phyloP scores from a whole-genome alignment of 2,797 vertebrate genomes.

The Tokudaia tokunoshimensis region DNA sequence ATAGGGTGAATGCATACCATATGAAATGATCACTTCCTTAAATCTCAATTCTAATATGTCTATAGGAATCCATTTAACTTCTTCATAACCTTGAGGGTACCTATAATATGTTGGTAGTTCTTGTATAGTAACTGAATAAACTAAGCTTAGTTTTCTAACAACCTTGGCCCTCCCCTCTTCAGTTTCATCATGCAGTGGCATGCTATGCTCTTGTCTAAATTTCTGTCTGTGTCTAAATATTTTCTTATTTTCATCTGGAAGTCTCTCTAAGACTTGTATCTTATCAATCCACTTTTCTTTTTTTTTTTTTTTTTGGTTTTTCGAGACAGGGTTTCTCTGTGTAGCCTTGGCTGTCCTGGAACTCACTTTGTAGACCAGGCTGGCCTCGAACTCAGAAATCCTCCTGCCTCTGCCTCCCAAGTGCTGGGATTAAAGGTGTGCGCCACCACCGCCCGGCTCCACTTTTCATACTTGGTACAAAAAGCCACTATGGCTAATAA shows the following conservation, averaged over 20 bases:
- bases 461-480: not conserved
- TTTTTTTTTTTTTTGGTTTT: not conserved
- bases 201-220: not conserved
- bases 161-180: not conserved
- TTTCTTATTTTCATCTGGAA: not conserved
- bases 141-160: not conserved
- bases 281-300: not conserved
- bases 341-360: no score
- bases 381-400: no score
- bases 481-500: not conserved
- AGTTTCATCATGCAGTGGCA: not conserved
- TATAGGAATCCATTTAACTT: not conserved
- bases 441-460: no score
- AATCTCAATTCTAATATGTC: not conserved
- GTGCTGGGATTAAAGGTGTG: no score
- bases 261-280: not conserved
- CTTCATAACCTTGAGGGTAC: not conserved
- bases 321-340: no score
- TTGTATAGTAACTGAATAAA: not conserved
- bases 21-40: not conserved
- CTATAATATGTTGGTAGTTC: not conserved
- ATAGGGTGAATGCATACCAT: not conserved
- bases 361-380: no score
- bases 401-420: no score
- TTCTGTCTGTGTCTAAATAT: not conserved